phyloP scores from a whole-genome alignment of 1,140 invertebrate species.

The Trinorchestia longiramus region DNA sequence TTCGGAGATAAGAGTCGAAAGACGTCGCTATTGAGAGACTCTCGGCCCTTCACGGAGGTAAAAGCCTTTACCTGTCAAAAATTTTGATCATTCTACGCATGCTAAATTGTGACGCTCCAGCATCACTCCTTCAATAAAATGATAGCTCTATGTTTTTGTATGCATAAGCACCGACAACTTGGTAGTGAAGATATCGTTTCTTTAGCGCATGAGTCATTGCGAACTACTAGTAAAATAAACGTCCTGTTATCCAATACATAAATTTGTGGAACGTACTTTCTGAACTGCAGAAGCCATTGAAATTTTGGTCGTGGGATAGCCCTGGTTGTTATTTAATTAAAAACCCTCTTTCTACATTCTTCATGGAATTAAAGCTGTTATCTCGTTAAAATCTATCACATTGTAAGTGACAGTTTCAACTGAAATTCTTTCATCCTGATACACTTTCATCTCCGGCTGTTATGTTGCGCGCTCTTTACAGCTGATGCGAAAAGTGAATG shows the following conservation, averaged over 20 bases:
- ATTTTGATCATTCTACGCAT: constrained; percentile 4
- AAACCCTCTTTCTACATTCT: background rate
- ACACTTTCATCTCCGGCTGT: background rate
- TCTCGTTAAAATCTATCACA: background rate
- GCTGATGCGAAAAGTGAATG: no score
- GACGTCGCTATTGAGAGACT: background rate
- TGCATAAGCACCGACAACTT: background rate
- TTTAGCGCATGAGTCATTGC: background rate
- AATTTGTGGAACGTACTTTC: background rate
- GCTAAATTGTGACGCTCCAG: constrained; percentile 2
- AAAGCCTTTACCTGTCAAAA: background rate
- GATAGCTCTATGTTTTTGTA: background rate
- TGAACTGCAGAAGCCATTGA: background rate
- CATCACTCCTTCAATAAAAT: background rate
- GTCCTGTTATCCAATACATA: background rate
- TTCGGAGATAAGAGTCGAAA: background rate
- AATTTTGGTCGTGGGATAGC: background rate
- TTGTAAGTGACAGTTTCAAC: no score
- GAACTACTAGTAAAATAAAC: background rate
- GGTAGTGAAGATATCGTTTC: background rate
- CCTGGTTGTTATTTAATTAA: background rate
- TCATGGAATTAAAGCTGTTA: background rate
- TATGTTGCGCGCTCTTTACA: background rate
- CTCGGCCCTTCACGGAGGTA: background rate
- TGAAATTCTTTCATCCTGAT: no score